Conservation (phyloP, 1,140 invertebrate genomes). For the Archivesica marissinica region DNA sequence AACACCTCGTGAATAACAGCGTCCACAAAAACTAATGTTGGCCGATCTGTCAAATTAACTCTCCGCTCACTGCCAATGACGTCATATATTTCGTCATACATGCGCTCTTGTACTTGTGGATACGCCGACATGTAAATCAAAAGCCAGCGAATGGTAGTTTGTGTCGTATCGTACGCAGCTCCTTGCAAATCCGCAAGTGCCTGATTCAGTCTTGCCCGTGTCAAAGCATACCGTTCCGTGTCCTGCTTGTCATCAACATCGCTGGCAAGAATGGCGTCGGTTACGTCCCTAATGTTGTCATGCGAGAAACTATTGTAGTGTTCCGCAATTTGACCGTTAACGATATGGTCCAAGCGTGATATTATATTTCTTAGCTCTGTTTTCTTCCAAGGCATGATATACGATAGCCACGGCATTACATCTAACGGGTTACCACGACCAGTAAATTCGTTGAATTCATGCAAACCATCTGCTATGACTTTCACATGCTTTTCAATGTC, state of each 20-base stretch:
- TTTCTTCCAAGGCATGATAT: constrained; percentile 55
- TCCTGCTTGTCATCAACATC: not conserved
- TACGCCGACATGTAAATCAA: constrained; percentile 91
- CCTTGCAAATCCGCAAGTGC: no score
- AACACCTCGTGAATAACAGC: not conserved
- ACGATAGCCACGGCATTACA: constrained; percentile 61
- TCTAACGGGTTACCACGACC: constrained; percentile 56
- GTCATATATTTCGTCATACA: constrained; percentile 6
- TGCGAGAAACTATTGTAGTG: not conserved
- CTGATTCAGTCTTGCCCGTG: not conserved
- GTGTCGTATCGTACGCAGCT: constrained; percentile 89
- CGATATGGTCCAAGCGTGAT: not conserved
- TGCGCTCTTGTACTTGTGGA: not conserved
- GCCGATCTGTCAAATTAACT: not conserved
- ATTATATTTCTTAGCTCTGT: not conserved
- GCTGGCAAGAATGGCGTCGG: not conserved
- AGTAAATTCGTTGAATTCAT: constrained; percentile 44
- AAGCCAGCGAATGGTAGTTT: constrained; percentile 93
- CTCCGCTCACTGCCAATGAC: not conserved
- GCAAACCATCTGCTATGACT: not conserved
- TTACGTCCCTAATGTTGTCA: not conserved
- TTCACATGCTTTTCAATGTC: constrained; percentile 20
- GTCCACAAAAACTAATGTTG: not conserved
- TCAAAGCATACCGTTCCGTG: not conserved
- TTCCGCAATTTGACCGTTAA: not conserved